Conservation (phyloP, 1,140 invertebrate genomes). For the Micrasema minimum region DNA sequence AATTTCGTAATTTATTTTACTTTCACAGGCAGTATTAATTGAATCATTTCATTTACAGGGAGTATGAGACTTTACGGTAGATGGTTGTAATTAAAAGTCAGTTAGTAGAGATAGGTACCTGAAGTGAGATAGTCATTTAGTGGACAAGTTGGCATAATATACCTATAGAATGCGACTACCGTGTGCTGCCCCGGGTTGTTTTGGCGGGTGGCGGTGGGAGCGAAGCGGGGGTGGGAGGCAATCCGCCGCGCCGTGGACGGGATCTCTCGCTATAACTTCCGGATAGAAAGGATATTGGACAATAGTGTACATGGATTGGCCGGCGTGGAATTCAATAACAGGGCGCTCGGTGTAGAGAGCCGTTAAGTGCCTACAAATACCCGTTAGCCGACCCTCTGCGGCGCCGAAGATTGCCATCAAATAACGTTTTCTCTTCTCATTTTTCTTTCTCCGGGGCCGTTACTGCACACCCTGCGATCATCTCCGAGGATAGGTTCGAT, state of each 20-base stretch:
- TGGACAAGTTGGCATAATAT: no score
- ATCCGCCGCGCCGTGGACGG: background rate
- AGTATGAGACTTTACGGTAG: no score
- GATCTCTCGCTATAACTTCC: conserved; percentile 20
- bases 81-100: no score
- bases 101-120: no score
- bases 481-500: background rate
- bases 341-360: conserved; percentile 6
- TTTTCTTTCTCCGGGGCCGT: conserved; percentile 1
- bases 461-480: conserved; percentile 9
- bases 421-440: conserved; percentile 28
- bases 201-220: background rate
- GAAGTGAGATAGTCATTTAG: no score
- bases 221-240: no score
- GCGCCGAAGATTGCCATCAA: conserved; percentile 17
- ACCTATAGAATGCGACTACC: no score
- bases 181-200: background rate
- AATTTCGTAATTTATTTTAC: no score
- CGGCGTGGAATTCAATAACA: conserved; percentile 27
- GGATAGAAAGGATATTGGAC: conserved; percentile 21
- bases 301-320: conserved; percentile 17
- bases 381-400: conserved; percentile 21
- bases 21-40: no score
- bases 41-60: no score
- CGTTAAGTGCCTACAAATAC: conserved; percentile 20